Evolutionary conservation across 2,888 invertebrate genomes (phyloP).

Genomic region (Dysmachus trigonus): DNA sequence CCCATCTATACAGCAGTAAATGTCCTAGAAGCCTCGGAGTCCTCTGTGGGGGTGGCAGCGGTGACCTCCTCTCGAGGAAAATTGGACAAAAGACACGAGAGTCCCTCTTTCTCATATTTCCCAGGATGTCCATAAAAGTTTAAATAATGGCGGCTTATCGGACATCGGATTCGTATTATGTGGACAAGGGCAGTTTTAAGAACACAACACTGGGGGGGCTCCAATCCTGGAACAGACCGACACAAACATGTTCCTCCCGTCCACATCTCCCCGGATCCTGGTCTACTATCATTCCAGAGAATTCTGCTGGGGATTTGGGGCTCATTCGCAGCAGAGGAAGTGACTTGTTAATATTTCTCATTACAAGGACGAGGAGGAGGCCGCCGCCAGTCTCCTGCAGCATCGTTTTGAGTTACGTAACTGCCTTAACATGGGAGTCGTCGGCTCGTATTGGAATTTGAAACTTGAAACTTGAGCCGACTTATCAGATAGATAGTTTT

Average conservation of each 20-base stretch:
- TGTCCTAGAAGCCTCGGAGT: background rate
- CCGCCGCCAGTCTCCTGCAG: background rate
- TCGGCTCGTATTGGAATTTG: background rate
- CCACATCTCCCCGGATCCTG: no score
- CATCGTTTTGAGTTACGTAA: background rate
- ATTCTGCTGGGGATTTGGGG: background rate
- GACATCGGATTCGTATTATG: conserved; percentile 19
- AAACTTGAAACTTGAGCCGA: conserved; percentile 20
- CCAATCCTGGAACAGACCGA: background rate
- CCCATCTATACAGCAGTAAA: background rate
- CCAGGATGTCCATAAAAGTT: conserved; percentile 44
- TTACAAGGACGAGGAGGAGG: background rate
- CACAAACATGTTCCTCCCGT: background rate
- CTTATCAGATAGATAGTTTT: conserved; percentile 26
- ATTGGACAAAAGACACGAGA: background rate
- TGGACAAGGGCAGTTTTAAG: conserved; percentile 23
- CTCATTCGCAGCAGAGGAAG: background rate
- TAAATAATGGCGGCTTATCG: conserved; percentile 45
- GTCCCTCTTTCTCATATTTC: conserved; percentile 4
- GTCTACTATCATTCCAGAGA: background rate
- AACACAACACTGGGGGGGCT: background rate
- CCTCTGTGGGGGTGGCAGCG: background rate
- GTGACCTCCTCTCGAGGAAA: background rate
- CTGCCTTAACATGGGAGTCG: background rate
- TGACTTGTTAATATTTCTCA: conserved; percentile 31